Percentiles rank a stretch among this genome's conserved stretches.
Evolutionary conservation across 2,113 vertebrate genomes (phyloP).

Genomic region (Pterocles orientalis): DNA sequence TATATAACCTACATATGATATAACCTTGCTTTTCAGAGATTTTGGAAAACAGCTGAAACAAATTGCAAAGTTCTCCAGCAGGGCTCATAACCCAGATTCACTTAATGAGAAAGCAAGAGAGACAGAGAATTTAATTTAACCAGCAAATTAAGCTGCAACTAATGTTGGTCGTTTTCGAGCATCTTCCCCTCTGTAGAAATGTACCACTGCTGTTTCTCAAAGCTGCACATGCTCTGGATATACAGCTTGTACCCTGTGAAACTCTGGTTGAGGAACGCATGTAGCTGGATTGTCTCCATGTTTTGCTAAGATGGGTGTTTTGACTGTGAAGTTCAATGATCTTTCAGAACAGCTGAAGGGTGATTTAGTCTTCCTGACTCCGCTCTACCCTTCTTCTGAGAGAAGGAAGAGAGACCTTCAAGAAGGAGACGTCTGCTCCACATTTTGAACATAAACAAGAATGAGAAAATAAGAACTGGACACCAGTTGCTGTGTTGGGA

Average conservation of each 20-base stretch:
- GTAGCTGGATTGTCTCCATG: neutral
- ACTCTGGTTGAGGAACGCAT: neutral
- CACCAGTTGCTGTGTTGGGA: neutral
- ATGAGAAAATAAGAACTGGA: neutral
- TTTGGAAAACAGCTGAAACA: neutral
- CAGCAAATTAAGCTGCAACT: neutral
- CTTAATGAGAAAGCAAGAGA: neutral
- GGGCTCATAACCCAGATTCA: neutral
- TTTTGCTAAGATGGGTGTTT: neutral
- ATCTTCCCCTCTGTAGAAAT: neutral
- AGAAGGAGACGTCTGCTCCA: neutral
- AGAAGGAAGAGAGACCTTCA: neutral
- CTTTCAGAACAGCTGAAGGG: neutral
- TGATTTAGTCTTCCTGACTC: neutral
- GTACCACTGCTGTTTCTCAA: neutral
- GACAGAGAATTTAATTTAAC: neutral
- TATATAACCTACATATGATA: neutral
- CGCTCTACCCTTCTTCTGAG: neutral
- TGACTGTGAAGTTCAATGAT: neutral
- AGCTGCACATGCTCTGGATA: neutral
- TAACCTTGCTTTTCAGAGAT: neutral
- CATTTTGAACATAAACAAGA: neutral
- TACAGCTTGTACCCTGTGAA: accelerated
- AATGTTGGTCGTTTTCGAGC: neutral
- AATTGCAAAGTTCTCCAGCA: neutral